A percentile compares a stretch with the other conserved stretches of the same genome.
phyloP scores from a whole-genome alignment of 2,113 vertebrate genomes.

The Monarcha castaneiventris region DNA sequence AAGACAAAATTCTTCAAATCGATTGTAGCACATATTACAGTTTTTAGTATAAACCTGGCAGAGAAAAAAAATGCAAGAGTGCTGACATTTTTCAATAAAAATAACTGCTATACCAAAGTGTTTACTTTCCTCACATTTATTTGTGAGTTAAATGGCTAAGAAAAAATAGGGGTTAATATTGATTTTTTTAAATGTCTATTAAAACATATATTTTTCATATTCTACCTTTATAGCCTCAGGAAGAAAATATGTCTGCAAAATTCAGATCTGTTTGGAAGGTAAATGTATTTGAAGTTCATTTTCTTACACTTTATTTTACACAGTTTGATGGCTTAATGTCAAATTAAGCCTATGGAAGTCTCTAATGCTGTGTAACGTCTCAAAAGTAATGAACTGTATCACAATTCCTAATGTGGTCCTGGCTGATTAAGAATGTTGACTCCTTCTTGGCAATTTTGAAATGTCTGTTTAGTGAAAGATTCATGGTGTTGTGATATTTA shows the following conservation, averaged over 20 bases:
- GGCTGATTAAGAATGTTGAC: constrained; percentile 16
- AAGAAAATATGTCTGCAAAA: neutral
- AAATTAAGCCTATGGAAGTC: constrained; percentile 18
- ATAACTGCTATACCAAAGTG: neutral
- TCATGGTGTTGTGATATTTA: constrained; percentile 41
- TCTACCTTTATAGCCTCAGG: neutral
- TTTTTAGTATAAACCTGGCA: neutral
- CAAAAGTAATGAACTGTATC: constrained; percentile 34
- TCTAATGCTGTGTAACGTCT: neutral
- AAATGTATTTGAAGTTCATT: neutral
- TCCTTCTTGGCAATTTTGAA: constrained; percentile 53
- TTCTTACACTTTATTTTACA: constrained; percentile 22
- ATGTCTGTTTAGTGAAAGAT: constrained; percentile 47
- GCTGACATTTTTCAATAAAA: neutral
- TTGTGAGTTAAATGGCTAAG: neutral
- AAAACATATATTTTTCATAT: neutral
- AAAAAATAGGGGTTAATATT: neutral
- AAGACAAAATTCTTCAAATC: neutral
- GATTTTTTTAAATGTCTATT: neutral
- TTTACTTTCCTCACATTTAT: neutral
- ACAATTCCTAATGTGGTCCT: constrained; percentile 35
- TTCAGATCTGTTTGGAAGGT: neutral
- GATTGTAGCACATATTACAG: neutral
- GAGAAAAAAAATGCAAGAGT: neutral
- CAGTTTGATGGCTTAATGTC: constrained; percentile 23